Conservation (phyloP, 2,113 vertebrate genomes). For the Cygnus atratus region DNA sequence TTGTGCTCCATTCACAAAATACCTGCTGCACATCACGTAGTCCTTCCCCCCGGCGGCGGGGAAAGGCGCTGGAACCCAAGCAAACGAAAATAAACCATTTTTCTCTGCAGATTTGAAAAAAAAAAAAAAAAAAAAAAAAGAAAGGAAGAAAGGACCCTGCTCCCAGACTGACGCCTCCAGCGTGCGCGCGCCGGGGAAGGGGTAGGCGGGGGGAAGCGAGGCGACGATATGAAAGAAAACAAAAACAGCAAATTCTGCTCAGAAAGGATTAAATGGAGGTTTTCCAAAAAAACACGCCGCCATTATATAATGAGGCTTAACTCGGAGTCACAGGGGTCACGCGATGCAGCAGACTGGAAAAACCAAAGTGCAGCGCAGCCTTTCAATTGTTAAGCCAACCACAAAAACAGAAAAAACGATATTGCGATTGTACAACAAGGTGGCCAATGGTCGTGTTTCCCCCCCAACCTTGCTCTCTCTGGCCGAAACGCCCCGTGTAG, state of each 20-base stretch:
- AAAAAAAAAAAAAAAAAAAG: not conserved
- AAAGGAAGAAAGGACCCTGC: slow-evolving; percentile 32
- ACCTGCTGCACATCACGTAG: slow-evolving; percentile 86
- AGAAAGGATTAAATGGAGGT: slow-evolving; percentile 67
- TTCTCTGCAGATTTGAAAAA: not conserved
- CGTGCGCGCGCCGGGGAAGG: not conserved
- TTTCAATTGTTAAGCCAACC: slow-evolving; percentile 43
- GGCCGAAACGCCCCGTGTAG: not conserved
- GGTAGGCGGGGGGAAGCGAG: not conserved
- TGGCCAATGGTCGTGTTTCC: not conserved
- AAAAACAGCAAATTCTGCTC: slow-evolving; percentile 61
- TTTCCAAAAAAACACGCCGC: slow-evolving; percentile 55
- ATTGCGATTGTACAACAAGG: not conserved
- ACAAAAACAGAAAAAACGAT: not conserved
- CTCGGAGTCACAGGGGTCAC: not conserved
- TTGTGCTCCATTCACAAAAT: slow-evolving; percentile 75
- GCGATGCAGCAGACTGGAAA: slow-evolving; percentile 54
- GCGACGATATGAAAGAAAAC: slow-evolving; percentile 9
- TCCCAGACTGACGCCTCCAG: slow-evolving; percentile 53
- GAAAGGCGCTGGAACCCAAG: slow-evolving; percentile 53
- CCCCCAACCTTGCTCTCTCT: not conserved
- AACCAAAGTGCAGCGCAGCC: not conserved
- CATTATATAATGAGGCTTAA: slow-evolving; percentile 45
- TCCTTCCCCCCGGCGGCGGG: slow-evolving; percentile 39
- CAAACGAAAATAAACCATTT: slow-evolving; percentile 69